phyloP scores from a whole-genome alignment of 1,140 invertebrate genomes.

The Drosophila varians region DNA sequence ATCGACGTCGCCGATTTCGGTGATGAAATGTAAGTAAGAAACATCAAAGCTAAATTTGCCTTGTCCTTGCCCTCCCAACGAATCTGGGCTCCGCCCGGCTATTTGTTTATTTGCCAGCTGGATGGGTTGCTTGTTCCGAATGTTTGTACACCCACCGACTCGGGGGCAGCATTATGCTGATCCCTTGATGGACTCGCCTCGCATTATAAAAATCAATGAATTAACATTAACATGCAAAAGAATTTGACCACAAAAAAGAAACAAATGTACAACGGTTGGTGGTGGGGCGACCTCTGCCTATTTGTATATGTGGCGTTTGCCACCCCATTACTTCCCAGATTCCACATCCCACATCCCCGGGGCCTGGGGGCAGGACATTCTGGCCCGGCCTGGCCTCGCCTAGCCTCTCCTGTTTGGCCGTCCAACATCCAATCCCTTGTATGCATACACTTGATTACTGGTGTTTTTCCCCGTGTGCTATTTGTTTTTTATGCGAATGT shows the following conservation, averaged over 20 bases:
- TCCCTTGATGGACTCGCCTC: constrained; percentile 57
- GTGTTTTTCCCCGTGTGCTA: constrained; percentile 56
- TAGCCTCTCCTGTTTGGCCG: too few species aligned
- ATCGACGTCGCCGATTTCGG: constrained; percentile 58
- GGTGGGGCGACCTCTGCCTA: constrained; percentile 33
- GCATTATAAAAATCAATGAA: constrained; percentile 81
- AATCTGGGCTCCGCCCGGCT: constrained; percentile 1
- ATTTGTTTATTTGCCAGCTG: constrained; percentile 38
- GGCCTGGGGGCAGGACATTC: neutral
- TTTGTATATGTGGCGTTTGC: constrained; percentile 48
- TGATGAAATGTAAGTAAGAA: constrained; percentile 76
- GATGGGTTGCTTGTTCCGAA: constrained; percentile 43
- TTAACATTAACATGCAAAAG: constrained; percentile 80
- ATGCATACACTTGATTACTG: constrained; percentile 78
- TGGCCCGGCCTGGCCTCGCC: too few species aligned
- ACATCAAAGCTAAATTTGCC: constrained; percentile 70
- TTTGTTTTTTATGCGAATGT: constrained; percentile 73
- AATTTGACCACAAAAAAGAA: constrained; percentile 82
- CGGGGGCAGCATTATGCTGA: constrained; percentile 23
- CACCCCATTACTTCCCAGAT: constrained; percentile 19
- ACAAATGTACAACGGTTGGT: constrained; percentile 72
- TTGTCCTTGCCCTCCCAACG: constrained; percentile 13
- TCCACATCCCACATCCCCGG: neutral
- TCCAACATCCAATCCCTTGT: constrained; percentile 40
- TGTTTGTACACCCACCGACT: constrained; percentile 58